Percentiles rank a stretch among this genome's conserved stretches.
Conservation (phyloP, 1,140 invertebrate species). For the Periplaneta americana region DNA sequence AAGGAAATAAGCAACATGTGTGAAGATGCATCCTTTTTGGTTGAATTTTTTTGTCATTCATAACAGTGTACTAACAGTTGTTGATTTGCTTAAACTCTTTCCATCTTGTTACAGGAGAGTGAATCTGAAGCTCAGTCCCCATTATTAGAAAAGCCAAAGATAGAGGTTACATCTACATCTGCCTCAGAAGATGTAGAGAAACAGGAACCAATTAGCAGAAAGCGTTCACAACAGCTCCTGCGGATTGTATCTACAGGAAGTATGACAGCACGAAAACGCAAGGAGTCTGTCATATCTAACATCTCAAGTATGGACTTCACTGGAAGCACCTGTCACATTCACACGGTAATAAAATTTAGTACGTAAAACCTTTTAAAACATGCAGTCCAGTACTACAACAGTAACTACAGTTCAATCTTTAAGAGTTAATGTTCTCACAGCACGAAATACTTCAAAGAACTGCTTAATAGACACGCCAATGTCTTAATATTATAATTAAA, state of each 20-base stretch:
- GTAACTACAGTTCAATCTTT: too few species aligned
- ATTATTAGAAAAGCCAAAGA: constrained; percentile 1
- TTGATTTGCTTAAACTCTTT: too few species aligned
- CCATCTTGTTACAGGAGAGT: not conserved
- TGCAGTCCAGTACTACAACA: too few species aligned
- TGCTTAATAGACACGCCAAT: too few species aligned
- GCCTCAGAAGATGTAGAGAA: not conserved
- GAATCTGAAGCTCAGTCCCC: not conserved
- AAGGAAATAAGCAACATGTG: too few species aligned
- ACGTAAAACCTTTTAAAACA: too few species aligned
- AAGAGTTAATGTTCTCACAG: too few species aligned
- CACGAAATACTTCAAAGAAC: too few species aligned
- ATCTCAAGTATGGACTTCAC: constrained; percentile 65
- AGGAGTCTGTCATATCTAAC: constrained; percentile 60
- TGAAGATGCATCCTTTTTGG: too few species aligned
- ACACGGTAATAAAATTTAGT: constrained; percentile 48
- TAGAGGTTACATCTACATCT: not conserved
- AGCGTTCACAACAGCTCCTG: not conserved
- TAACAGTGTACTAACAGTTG: too few species aligned
- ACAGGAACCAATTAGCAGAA: not conserved
- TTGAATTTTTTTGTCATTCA: too few species aligned
- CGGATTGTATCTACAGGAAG: constrained; percentile 5
- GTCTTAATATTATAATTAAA: too few species aligned
- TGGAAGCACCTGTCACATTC: constrained; percentile 58
- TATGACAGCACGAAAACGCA: constrained; percentile 25